Conservation (phyloP, 2,888 invertebrate species). For the Iselma pallidipennis region DNA sequence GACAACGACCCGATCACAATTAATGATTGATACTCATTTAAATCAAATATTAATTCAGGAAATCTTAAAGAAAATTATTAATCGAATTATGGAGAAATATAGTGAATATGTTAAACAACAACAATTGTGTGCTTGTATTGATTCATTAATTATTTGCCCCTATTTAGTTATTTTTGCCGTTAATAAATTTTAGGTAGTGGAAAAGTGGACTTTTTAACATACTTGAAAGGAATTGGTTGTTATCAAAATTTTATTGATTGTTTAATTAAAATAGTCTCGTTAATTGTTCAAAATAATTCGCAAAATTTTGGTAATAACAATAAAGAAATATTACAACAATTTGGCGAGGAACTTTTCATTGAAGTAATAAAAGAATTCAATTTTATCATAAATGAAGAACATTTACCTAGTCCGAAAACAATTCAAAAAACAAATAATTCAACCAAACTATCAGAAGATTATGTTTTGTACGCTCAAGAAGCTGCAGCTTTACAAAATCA, state of each 20-base stretch:
- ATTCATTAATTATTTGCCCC: too few species aligned
- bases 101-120: constrained; percentile 34
- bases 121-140: constrained; percentile 30
- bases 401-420: too few species aligned
- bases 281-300: constrained; percentile 39
- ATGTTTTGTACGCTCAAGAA: constrained; percentile 48
- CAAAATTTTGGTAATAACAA: constrained; percentile 21
- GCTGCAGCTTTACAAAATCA: constrained; percentile 45
- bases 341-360: constrained; percentile 45
- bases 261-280: constrained; percentile 40
- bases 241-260: constrained; percentile 44
- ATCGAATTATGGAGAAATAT: constrained; percentile 46
- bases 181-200: constrained; percentile 17
- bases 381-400: background rate
- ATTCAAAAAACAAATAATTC: background rate
- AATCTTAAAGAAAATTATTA: constrained; percentile 40
- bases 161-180: background rate
- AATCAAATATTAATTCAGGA: constrained; percentile 40
- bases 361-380: constrained; percentile 47
- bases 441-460: constrained; percentile 16
- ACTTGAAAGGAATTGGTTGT: constrained; percentile 34
- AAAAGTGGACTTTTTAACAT: constrained; percentile 35
- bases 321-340: constrained; percentile 27
- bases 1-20: constrained; percentile 32
- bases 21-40: background rate